Evolutionary conservation across 2,113 vertebrate genomes (phyloP), one percentile per base, ranked within the genome.

Genomic region (Aphyosemion australe): DNA sequence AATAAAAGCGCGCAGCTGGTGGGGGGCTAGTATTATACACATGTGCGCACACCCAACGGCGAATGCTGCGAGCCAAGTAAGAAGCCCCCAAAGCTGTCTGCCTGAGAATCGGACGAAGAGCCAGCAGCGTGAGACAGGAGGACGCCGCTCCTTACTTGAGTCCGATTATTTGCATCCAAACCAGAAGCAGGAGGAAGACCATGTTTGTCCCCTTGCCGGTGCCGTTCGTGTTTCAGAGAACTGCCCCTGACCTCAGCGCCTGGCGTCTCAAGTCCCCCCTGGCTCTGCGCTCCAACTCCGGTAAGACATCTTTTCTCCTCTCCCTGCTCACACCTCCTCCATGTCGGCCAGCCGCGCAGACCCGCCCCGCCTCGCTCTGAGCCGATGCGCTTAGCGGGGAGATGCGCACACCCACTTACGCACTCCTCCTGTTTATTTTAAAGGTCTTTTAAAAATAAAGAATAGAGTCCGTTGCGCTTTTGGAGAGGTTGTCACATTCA

Each of bases 201-300:
- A 90, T 93, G 91, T 93, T 91, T 80, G 86, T 91, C 74, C 87
- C 89, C 69, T 86, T 94, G 90, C 90, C 92, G 79, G 89, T 91
- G 88, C 93, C 92, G 91, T 93, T 94, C 89, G 91, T 94, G 82
- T 94, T 94, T 93, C 94, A 94, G 90, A 94, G 94, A 94, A 90
- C 92, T 82, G 90, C 92, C 78, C 89, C 93, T 83, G 94, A 94
- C 86, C 89, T 93, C 89, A 92, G 84, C 91, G 91, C 93, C 91
- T 94, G 94, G 94, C 92, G 92, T 82, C 92, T 94, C 88, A 94
- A 94, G 88, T 93, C 93, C 72, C 92, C 94, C 74, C 90, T 93
- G 91, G 90, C 92, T 88, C 91, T 91, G 64, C 93, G 92, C 86
- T 93, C 92, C 84, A 92, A 91, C 91, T 91, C 93, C 89, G 94